Evolutionary conservation across 1,140 invertebrate species (phyloP).

Genomic region (Drosophila equinoxialis): DNA sequence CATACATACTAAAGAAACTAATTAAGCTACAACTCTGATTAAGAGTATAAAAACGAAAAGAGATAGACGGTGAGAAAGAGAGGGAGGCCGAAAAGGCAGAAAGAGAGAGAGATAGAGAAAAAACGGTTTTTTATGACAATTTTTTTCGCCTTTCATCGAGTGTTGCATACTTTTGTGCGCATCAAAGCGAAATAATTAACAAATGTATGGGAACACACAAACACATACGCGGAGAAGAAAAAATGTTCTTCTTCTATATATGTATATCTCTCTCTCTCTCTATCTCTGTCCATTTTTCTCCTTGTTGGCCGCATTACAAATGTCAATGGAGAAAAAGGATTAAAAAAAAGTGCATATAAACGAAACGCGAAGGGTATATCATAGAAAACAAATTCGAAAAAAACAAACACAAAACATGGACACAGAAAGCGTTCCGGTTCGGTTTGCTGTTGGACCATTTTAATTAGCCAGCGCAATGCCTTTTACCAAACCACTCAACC

Average conservation of each 20-base stretch:
- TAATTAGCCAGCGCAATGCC: slow-evolving; percentile 54
- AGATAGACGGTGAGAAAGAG: background rate
- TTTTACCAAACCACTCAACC: slow-evolving; percentile 26
- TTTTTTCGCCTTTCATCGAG: slow-evolving; percentile 45
- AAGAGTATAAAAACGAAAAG: slow-evolving; percentile 35
- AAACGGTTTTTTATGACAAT: slow-evolving; percentile 65
- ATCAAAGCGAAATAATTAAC: slow-evolving; percentile 80
- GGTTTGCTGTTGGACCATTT: slow-evolving; percentile 43
- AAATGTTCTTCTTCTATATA: slow-evolving; percentile 29
- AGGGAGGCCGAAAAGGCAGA: background rate
- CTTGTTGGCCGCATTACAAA: slow-evolving; percentile 54
- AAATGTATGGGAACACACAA: slow-evolving; percentile 65
- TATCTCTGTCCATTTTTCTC: slow-evolving; percentile 1
- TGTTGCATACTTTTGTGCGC: slow-evolving; percentile 71
- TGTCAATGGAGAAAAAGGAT: slow-evolving; percentile 61
- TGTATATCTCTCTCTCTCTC: slow-evolving; percentile 16
- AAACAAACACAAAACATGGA: slow-evolving; percentile 16
- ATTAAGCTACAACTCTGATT: slow-evolving; percentile 73
- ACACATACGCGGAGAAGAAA: slow-evolving; percentile 13
- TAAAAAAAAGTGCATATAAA: slow-evolving; percentile 25
- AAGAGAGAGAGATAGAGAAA: slow-evolving; percentile 9
- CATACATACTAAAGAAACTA: slow-evolving; percentile 70
- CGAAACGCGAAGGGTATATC: slow-evolving; percentile 10
- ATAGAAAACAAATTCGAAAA: slow-evolving; percentile 11
- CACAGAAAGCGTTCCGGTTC: background rate